Evolutionary conservation across 2,113 vertebrate genomes (phyloP).

Genomic region (Numida meleagris): DNA sequence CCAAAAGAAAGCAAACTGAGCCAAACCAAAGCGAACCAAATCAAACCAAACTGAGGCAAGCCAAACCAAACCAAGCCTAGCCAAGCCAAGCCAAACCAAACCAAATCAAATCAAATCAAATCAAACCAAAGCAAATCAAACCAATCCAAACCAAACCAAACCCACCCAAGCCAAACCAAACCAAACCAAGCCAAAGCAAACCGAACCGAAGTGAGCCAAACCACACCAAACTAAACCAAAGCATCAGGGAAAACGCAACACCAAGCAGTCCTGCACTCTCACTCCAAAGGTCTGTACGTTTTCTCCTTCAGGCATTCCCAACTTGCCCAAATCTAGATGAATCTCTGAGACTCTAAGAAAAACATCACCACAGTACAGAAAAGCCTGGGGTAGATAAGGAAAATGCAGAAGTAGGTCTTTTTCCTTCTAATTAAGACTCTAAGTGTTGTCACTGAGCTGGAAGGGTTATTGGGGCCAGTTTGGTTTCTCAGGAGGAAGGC

Average conservation of each 20-base stretch:
- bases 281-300: not conserved
- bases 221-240: not conserved
- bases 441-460: not conserved
- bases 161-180: not conserved
- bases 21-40: not conserved
- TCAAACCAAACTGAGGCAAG: not conserved
- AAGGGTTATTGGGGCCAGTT: not conserved
- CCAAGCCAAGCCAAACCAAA: not conserved
- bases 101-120: not conserved
- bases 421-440: constrained; percentile 26
- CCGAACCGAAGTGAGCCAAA: not conserved
- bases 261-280: not conserved
- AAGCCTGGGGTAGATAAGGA: constrained; percentile 1
- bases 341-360: not conserved
- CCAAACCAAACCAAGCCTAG: not conserved
- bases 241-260: not conserved
- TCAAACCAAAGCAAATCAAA: not conserved
- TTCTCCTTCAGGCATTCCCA: not conserved
- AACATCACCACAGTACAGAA: not conserved
- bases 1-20: not conserved
- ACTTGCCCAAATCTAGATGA: not conserved
- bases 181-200: not conserved
- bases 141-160: not conserved
- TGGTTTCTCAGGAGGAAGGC: not conserved
- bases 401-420: constrained; percentile 31